Percentiles rank a stretch among this genome's conserved stretches.
These are phyloP conservation scores for Tamias sibiricus DNA, from an alignment of 2,113 vertebrate species.

Conservation along the genomic window DNA sequence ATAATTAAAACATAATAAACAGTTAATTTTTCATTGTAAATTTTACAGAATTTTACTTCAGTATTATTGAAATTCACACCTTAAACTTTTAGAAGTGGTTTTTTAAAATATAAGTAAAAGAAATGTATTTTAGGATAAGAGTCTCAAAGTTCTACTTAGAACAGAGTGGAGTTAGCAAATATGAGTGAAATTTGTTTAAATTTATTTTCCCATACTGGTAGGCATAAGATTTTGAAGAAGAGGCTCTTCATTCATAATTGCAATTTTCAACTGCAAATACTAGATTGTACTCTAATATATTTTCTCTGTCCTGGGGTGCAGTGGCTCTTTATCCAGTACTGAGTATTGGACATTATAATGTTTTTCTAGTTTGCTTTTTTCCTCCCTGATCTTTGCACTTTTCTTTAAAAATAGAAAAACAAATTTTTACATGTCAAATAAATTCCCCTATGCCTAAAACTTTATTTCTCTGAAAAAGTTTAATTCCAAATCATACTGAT, in stretches of 20 bases:
- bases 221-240: background rate
- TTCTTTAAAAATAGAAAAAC: slow-evolving; percentile 1
- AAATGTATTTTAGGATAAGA: background rate
- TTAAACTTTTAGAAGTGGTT: slow-evolving; percentile 9
- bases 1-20: background rate
- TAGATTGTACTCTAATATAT: background rate
- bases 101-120: background rate
- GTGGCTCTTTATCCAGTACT: background rate
- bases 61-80: slow-evolving; percentile 7
- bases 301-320: background rate
- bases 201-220: slow-evolving; percentile 15
- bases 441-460: background rate
- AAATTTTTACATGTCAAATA: background rate
- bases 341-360: background rate
- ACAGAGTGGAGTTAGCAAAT: background rate
- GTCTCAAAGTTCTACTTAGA: slow-evolving; percentile 10
- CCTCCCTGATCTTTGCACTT: background rate
- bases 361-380: slow-evolving; percentile 8
- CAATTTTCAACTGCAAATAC: background rate
- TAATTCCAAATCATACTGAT: slow-evolving; percentile 19
- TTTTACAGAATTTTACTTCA: background rate
- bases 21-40: background rate
- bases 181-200: background rate
- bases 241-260: background rate
- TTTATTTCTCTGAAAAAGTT: background rate